Evolutionary conservation across 2,797 vertebrate genomes (phyloP), one percentile per base, ranked within the genome.

Genomic region (Menidia menidia): DNA sequence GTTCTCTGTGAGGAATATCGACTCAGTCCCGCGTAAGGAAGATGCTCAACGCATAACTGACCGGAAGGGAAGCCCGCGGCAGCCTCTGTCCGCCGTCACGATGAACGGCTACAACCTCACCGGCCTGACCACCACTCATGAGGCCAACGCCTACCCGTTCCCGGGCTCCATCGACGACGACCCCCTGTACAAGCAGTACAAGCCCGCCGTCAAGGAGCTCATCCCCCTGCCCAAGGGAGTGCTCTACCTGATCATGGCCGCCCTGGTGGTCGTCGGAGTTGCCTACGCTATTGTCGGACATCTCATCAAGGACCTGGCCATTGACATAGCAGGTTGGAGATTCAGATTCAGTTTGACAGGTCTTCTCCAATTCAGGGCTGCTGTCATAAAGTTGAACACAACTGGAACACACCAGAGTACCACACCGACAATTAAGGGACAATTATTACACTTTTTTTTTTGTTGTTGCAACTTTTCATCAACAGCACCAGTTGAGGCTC

Each of bases 201-300:
- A 86, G 35, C 94, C 95, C 3, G 64, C 65, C 2, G 35, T 41
- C 9, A 89, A 80, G 71, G 93, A 96, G 15, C 89, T 96, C 8
- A 87, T 96, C 68, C 93, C 93, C 0, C 60, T 96, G 32, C 94
- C 95, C 0, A 94, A 92, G 73, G 88, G 89, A 0, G 93, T 95
- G 19, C 32, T 96, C 7, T 96, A 96, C 45, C 87, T 96, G 66
- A 86, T 96, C 68, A 94, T 96, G 93, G 95, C 95, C 0, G 94
- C 85, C 0, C 50, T 94, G 80, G 94, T 96, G 1, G 92, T 96
- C 8, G 94, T 95, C 0, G 94, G 91, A 30, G 94, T 96, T 1
- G 95, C 95, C 16, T 96, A 96, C 66, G 94, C 94, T 6, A 95
- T 96, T 18, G 91, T 96, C 11, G 95, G 95, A 65, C 95, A 96